phyloP scores from a whole-genome alignment of 2,113 vertebrate species.

The Geococcyx californianus region DNA sequence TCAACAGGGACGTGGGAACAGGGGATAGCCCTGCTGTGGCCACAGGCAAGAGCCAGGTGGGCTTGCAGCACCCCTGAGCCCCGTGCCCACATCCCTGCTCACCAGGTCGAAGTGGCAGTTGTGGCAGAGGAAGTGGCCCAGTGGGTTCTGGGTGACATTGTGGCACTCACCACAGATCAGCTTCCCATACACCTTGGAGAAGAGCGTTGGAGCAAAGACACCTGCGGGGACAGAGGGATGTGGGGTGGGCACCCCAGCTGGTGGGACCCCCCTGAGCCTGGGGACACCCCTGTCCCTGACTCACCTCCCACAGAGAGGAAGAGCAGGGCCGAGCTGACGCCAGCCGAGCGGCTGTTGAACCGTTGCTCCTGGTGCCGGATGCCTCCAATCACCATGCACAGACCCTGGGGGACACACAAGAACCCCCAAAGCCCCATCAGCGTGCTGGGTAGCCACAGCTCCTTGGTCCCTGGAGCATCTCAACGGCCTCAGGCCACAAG shows the following conservation, averaged over 20 bases:
- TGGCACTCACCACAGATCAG: conserved; percentile 85
- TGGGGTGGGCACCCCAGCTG: fast-evolving
- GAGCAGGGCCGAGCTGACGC: conserved; percentile 86
- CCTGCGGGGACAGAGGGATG: conserved; percentile 60
- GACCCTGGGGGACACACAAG: conserved; percentile 73
- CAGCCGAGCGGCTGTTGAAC: conserved; percentile 88
- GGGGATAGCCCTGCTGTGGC: neutral
- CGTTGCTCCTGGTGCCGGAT: conserved; percentile 86
- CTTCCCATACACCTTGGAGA: conserved; percentile 88
- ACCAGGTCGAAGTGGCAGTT: conserved; percentile 87
- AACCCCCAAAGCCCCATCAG: neutral
- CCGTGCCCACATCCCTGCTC: neutral
- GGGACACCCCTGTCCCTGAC: neutral
- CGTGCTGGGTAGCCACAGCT: no score
- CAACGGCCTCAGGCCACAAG: fast-evolving
- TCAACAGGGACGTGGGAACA: fast-evolving
- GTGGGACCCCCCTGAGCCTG: fast-evolving
- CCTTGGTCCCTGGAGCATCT: no score
- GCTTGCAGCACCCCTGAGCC: neutral
- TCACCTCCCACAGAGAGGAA: conserved; percentile 90
- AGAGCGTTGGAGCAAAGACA: conserved; percentile 88
- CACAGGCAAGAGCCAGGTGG: neutral
- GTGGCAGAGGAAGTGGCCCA: conserved; percentile 79
- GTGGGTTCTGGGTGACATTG: conserved; percentile 73
- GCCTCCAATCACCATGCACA: conserved; percentile 91